These are phyloP conservation scores for Cartodere bifasciata DNA, from an alignment of 2,888 invertebrate species.

Conservation along the genomic window DNA sequence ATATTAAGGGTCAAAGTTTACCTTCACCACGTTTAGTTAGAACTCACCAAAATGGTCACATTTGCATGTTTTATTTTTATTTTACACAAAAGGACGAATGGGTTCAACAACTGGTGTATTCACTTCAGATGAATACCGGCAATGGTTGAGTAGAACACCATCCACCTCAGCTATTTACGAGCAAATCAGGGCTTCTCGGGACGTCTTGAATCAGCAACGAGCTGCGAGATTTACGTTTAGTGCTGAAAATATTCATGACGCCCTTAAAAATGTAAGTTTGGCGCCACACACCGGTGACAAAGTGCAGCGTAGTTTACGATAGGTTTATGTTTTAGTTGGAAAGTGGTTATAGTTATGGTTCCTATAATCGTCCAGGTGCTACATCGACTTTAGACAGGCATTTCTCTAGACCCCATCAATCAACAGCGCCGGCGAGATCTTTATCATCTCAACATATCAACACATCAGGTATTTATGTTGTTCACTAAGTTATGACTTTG, in stretches of 20 bases:
- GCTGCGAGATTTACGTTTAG: slow-evolving; percentile 75
- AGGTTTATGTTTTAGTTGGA: slow-evolving; percentile 27
- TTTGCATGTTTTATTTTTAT: slow-evolving; percentile 7
- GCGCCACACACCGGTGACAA: background rate
- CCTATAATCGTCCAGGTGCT: slow-evolving; percentile 53
- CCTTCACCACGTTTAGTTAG: too few species aligned
- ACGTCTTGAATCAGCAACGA: slow-evolving; percentile 52
- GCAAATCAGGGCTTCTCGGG: slow-evolving; percentile 71
- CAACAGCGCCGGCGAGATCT: slow-evolving; percentile 59
- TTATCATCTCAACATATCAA: slow-evolving; percentile 62
- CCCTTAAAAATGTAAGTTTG: slow-evolving; percentile 63
- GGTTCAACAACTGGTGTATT: slow-evolving; percentile 45
- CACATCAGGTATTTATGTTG: slow-evolving; percentile 38
- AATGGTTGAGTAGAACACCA: slow-evolving; percentile 82
- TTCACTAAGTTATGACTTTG: too few species aligned
- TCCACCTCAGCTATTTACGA: slow-evolving; percentile 90
- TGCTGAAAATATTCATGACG: slow-evolving; percentile 82
- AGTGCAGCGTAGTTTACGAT: slow-evolving; percentile 3
- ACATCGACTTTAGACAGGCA: slow-evolving; percentile 56
- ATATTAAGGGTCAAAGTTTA: too few species aligned
- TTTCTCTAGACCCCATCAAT: slow-evolving; percentile 40
- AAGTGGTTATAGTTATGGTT: slow-evolving; percentile 37
- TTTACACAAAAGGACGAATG: slow-evolving; percentile 27
- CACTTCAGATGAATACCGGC: slow-evolving; percentile 85
- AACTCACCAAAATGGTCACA: slow-evolving; percentile 4